A percentile compares a stretch with the other conserved stretches of the same genome.
phyloP scores from a whole-genome alignment of 1,140 invertebrate species.

The Zophobas morio region DNA sequence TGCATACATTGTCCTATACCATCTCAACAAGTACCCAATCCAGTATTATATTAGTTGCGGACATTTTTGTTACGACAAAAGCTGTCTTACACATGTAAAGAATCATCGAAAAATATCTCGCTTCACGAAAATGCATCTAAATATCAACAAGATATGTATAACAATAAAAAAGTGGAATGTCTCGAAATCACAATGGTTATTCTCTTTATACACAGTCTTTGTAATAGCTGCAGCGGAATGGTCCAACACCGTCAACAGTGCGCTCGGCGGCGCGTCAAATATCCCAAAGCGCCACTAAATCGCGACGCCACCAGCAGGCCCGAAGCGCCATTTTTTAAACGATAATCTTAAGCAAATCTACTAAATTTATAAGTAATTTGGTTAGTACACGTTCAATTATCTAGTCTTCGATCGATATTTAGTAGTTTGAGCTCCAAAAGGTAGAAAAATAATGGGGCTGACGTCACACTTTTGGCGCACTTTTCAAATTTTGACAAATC shows the following conservation, averaged over 20 bases:
- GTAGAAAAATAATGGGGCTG: no score
- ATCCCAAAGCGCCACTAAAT: slow-evolving; percentile 9
- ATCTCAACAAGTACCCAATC: slow-evolving; percentile 58
- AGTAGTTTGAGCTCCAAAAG: no score
- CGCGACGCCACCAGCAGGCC: not conserved
- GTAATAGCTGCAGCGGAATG: slow-evolving; percentile 26
- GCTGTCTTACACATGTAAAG: slow-evolving; percentile 52
- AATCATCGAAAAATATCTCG: slow-evolving; percentile 29
- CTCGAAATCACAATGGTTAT: slow-evolving; percentile 53
- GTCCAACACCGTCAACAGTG: slow-evolving; percentile 44
- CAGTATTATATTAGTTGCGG: slow-evolving; percentile 59
- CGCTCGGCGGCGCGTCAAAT: slow-evolving; percentile 14
- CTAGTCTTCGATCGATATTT: no score
- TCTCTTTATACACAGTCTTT: slow-evolving; percentile 31
- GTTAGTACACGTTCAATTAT: no score
- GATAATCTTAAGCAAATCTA: no score
- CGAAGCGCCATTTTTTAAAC: no score
- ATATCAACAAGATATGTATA: slow-evolving; percentile 51
- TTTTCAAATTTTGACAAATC: no score
- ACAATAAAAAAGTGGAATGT: slow-evolving; percentile 54
- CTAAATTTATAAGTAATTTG: no score
- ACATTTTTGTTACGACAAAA: slow-evolving; percentile 61
- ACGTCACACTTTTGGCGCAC: no score
- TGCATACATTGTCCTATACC: slow-evolving; percentile 46
- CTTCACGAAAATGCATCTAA: slow-evolving; percentile 48